Conservation (phyloP, 2,113 vertebrate genomes). For the Odontesthes bonariensis region DNA sequence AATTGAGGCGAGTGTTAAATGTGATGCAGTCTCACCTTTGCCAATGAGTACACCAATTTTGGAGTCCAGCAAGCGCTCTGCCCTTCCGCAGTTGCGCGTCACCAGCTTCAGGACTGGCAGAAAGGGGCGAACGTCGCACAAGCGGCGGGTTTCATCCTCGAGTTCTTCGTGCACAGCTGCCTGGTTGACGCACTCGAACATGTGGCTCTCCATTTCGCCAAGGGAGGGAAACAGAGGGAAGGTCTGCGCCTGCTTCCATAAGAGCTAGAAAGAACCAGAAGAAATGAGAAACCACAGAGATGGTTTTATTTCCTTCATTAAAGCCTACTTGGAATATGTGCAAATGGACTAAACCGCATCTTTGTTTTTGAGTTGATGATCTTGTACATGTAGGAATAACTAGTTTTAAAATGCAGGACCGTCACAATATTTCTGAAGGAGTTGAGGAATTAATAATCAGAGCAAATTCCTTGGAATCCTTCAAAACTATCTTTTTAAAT, state of each 20-base stretch:
- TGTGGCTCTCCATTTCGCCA: slow-evolving; percentile 95
- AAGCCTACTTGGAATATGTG: background rate
- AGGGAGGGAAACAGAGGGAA: slow-evolving; percentile 94
- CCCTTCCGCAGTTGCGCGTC: slow-evolving; percentile 92
- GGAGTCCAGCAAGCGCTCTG: slow-evolving; percentile 93
- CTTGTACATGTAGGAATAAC: background rate
- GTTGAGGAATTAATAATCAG: too few species aligned
- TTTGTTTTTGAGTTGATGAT: background rate
- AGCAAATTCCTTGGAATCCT: too few species aligned
- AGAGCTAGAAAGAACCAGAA: slow-evolving; percentile 81
- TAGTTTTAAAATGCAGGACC: too few species aligned
- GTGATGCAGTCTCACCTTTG: slow-evolving; percentile 87
- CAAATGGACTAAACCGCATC: background rate
- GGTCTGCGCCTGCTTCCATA: slow-evolving; percentile 95
- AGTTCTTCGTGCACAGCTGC: slow-evolving; percentile 96
- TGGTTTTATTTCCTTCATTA: slow-evolving; percentile 12
- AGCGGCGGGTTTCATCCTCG: slow-evolving; percentile 93
- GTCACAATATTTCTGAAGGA: too few species aligned
- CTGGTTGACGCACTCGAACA: slow-evolving; percentile 98
- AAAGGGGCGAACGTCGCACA: slow-evolving; percentile 96
- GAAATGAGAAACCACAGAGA: slow-evolving; percentile 11
- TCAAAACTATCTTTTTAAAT: background rate
- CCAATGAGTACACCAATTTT: slow-evolving; percentile 97
- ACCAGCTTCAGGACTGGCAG: slow-evolving; percentile 95
- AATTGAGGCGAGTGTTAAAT: background rate